Conservation (phyloP, 2,113 vertebrate genomes). For the Piaya cayana region DNA sequence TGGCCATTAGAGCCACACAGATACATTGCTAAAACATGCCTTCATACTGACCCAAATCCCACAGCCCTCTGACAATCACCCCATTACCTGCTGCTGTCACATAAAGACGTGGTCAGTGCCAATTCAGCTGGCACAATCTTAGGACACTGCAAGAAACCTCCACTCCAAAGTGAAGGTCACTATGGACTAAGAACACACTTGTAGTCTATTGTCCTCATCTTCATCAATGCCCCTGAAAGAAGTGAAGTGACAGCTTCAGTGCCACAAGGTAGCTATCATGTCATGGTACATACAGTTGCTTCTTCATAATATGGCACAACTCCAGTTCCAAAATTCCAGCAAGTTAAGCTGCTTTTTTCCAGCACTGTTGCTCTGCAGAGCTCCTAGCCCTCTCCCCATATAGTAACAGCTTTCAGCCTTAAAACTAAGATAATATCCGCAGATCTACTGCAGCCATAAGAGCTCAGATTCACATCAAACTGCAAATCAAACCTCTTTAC, state of each 20-base stretch:
- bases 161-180: neutral
- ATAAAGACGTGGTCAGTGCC: neutral
- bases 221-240: neutral
- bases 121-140: neutral
- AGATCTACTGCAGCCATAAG: neutral
- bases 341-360: neutral
- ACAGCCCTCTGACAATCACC: neutral
- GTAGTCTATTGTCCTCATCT: neutral
- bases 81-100: neutral
- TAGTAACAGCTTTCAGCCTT: neutral
- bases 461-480: neutral
- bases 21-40: accelerated
- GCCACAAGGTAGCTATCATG: neutral
- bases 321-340: neutral
- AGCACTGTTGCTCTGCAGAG: neutral
- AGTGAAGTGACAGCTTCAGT: neutral
- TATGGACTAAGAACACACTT: neutral
- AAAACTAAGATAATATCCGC: neutral
- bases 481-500: neutral
- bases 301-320: neutral
- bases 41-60: neutral
- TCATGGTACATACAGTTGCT: accelerated
- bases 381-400: neutral
- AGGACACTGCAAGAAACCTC: neutral
- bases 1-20: neutral